Evolutionary conservation across 2,113 vertebrate species (phyloP), one percentile per base, ranked within the genome.

Genomic region (Carollia perspicillata): DNA sequence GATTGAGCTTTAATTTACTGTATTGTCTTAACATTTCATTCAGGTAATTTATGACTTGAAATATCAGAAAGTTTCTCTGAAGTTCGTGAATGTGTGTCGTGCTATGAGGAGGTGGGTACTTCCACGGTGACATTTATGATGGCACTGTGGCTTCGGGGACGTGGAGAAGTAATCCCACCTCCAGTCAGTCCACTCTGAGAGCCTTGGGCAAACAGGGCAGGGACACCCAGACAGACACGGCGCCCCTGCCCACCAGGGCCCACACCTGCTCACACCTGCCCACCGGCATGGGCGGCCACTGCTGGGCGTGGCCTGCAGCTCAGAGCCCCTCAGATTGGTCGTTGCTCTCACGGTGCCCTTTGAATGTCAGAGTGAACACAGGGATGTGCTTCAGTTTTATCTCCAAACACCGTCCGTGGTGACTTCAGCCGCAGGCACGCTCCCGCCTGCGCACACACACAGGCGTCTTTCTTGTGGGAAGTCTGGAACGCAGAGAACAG

Each of bases 1-100:
- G 81, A 85, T 63, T 69, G 90, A 53, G 72, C 40, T 88, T 95
- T 84, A 77, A 94, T 88, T 88, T 72, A 42, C 20, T 33, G 6
- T 51, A 42, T 87, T 88, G 71, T 90, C 86, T 96, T 30, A 37
- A 8, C 20, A 33, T 49, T 84, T 72, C 9, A 20, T 85, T 93
- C 77, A 58, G 40, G 47, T 12, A 37, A 49, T 40, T 81, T 53
- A 17, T 47, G 65, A 37, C 35, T 68, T 5, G 51, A 65, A 89
- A 6, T 22, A 30, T 55, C 53, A 66, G 65, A 11, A 65, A 12
- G 6, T 49, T 42, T 77, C 28, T 40, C 33, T 11, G 20, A 9
- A 60, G 66, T 66, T 81, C 37, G 12, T 12, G 66, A 51, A 4
- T 40, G 55, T 12, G 17, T 55, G 63, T 47, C 16, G 6, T 13